phyloP scores from a whole-genome alignment of 1,140 invertebrate genomes.

The Penaeus vannamei region DNA sequence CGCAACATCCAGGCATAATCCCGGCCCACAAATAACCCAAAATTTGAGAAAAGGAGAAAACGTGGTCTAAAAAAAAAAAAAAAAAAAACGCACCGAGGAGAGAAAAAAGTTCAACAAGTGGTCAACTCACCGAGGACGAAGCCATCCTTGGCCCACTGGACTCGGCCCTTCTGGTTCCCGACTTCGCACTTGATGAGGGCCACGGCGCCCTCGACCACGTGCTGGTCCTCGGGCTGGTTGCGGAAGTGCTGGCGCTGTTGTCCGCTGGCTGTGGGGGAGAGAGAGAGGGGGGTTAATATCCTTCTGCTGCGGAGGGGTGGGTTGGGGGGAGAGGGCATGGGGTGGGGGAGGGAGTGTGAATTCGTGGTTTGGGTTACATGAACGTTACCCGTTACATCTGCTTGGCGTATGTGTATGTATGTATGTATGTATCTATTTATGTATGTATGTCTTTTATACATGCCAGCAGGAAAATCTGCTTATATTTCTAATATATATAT shows the following conservation, averaged over 20 bases:
- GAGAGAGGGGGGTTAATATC: not conserved
- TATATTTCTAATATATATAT: too few species aligned
- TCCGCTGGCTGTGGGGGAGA: conserved; percentile 24
- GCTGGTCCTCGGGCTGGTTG: conserved; percentile 41
- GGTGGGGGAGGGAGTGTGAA: too few species aligned
- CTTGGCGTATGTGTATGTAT: too few species aligned
- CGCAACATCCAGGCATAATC: too few species aligned
- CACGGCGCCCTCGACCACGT: conserved; percentile 45
- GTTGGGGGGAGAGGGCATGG: too few species aligned
- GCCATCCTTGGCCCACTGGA: conserved; percentile 57
- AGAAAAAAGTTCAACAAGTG: not conserved
- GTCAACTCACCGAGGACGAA: conserved; percentile 56
- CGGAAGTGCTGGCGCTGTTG: conserved; percentile 55
- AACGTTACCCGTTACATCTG: too few species aligned
- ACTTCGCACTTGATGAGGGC: conserved; percentile 54
- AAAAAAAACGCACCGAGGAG: not conserved
- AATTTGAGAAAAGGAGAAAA: not conserved
- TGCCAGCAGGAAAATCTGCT: too few species aligned
- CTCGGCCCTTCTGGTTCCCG: conserved; percentile 46
- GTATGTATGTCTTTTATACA: too few species aligned
- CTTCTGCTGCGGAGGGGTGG: too few species aligned
- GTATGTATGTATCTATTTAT: too few species aligned
- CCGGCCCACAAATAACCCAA: too few species aligned
- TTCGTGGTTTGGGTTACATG: too few species aligned
- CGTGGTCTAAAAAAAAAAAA: not conserved